Evolutionary conservation across 2,113 vertebrate genomes (phyloP), one percentile per base, ranked within the genome.

Genomic region (Eurypyga helias): DNA sequence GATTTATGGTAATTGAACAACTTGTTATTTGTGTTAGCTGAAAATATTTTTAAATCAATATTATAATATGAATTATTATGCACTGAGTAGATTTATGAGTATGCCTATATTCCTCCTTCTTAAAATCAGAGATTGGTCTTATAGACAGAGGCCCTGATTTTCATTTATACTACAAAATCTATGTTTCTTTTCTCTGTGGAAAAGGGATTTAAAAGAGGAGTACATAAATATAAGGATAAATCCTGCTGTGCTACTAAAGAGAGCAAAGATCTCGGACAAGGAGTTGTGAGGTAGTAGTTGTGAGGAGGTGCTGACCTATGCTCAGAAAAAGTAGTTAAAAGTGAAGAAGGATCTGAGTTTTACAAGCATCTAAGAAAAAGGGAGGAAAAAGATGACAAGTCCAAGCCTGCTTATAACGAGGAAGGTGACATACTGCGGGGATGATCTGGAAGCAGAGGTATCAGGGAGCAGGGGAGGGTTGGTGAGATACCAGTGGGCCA

Each of bases 151-250:
- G 8, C 43, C 52, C 38, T 82, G 43, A 85, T 83, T 83, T 93
- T 91, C 41, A 72, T 89, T 93, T 91, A 54, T 69, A 26, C 43
- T 67, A 36, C 45, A 65, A 82, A 75, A 64, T 61, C 31, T 76
- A 13, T 6, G 23, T 41, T 71, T 69, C 41, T 80, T 89, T 73
- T 66, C 69, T 95, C 45, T 31, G 36, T 76, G 52, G 72, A 87
- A 65, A 84, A 67, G n/a, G 33, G 34, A 82, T 93, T 91, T 91
- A 89, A 94, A 89, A 31, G 51, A 83, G 51, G 78, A 78, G 33
- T 78, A 78, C 65, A 70, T 83, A 69, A 81, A 52, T 17, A 23
- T 5, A 51, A 76, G 61, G 62, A 24, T 83, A 75, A 81, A 90
- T 43, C 61, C 69, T 48, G 12, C 29, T 78, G 70, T 58, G 55